Base-by-base conservation (phyloP, 2,888 invertebrate genomes). In the Mimas tiliae region DNA sequence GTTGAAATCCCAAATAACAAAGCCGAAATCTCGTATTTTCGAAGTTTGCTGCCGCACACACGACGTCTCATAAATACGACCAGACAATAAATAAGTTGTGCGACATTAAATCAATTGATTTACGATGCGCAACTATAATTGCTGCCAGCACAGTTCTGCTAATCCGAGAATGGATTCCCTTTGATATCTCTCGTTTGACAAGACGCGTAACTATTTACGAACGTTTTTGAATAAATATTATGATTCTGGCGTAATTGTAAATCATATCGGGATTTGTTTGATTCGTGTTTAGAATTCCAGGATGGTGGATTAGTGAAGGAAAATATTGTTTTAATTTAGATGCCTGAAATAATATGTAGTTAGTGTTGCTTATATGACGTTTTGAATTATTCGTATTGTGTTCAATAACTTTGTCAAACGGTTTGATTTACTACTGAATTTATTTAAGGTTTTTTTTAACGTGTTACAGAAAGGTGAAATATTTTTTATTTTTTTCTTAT, bases 71-170 rank as follows among this genome's bases (percentile, higher is more conserved):
- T 38, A 55, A 55, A 55, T 21, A 58, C 9, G 9, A 6, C 1
- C 58, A 16, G 19, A 58, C 58, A 58, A 58, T 58, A 52, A 52
- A 52, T 52, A 58, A 42, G 38, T 58, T 58, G 58, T 19, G 42
- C 58, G 58, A 58, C 58, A 58, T 58, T 58, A 58, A 42, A 58
- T 38, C 58, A 58, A 58, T 58, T 58, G 58, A 58, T 58, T 58
- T 58, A 58, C 38, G 34, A 38, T 34, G 19, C 19, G 34, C 19
- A n/a, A 58, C 58, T 45, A 58, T 38, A 58, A 58, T 58, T 58
- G 58, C 12, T 58, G 58, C 27, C 27, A 27, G 52, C 52, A 52
- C 52, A 16, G 55, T 16, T 27, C 53, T 42, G 58, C 58, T 58
- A 19, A 58, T 58, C 58, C 58, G 7, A 33, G 53, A 27, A 53